These are phyloP conservation scores for Metellina segmentata DNA, from an alignment of 2,888 invertebrate genomes.

Conservation along the genomic window DNA sequence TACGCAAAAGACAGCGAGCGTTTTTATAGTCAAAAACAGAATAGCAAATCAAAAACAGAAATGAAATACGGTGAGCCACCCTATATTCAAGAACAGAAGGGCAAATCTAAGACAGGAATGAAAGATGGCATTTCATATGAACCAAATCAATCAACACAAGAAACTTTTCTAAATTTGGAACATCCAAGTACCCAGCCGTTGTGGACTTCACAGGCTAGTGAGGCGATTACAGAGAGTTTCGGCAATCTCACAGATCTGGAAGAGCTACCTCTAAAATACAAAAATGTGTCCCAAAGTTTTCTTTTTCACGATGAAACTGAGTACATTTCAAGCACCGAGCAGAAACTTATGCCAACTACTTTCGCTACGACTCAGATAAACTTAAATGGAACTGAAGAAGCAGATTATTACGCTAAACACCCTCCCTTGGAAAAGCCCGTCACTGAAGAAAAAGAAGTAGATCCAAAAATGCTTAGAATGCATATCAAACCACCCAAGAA, in stretches of 20 bases:
- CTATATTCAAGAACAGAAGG: too few relatives aligned
- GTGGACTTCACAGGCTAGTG: too few relatives aligned
- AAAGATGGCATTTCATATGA: too few relatives aligned
- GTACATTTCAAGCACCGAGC: background rate
- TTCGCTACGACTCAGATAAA: background rate
- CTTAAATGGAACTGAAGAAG: background rate
- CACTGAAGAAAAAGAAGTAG: background rate
- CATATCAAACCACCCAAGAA: constrained; percentile 6
- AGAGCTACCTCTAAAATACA: background rate
- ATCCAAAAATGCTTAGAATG: constrained; percentile 4
- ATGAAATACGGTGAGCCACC: too few relatives aligned
- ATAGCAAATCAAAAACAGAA: too few relatives aligned
- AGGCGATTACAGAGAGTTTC: background rate
- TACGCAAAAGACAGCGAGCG: too few relatives aligned
- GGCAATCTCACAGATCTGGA: background rate
- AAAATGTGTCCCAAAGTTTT: background rate
- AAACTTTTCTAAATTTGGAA: too few relatives aligned
- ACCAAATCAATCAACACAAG: too few relatives aligned
- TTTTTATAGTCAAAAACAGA: too few relatives aligned
- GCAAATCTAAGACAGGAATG: too few relatives aligned
- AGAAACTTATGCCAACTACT: background rate
- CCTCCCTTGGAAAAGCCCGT: background rate
- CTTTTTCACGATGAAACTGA: background rate
- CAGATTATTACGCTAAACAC: background rate
- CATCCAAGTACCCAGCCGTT: too few relatives aligned